Evolutionary conservation across 2,888 invertebrate genomes (phyloP).

Genomic region (Electrophaes corylata): DNA sequence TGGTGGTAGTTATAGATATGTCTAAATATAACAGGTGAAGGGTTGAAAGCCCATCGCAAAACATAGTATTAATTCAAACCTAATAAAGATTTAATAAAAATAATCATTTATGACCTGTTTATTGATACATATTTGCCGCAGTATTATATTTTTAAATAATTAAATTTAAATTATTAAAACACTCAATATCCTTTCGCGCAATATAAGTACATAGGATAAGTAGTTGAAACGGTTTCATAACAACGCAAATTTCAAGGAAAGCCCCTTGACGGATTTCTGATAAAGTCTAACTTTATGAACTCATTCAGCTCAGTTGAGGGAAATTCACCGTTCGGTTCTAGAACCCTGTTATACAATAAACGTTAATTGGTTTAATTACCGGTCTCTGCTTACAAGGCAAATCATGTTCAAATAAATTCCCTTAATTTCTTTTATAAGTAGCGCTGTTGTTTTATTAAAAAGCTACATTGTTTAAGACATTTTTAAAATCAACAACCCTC

Average conservation of each 20-base stretch:
- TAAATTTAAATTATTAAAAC: too few species aligned
- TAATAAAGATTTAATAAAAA: too few species aligned
- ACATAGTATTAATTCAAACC: too few species aligned
- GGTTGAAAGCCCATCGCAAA: too few species aligned
- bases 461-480: neutral
- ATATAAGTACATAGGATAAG: too few species aligned
- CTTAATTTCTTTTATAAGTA: slow-evolving; percentile 32
- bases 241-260: neutral
- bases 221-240: neutral
- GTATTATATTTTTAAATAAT: too few species aligned
- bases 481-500: neutral
- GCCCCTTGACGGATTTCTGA: slow-evolving; percentile 9
- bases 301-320: slow-evolving; percentile 3
- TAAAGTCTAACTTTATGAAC: slow-evolving; percentile 4
- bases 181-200: neutral
- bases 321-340: slow-evolving; percentile 15
- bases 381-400: slow-evolving; percentile 30
- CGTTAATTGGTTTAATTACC: slow-evolving; percentile 35
- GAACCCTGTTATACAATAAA: slow-evolving; percentile 12
- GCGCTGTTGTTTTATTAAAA: slow-evolving; percentile 19
- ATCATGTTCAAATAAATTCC: slow-evolving; percentile 32
- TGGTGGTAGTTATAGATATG: too few species aligned
- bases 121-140: too few species aligned
- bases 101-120: too few species aligned
- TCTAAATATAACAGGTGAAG: too few species aligned